phyloP scores from a whole-genome alignment of 2,797 vertebrate species.

The Remorina albescens region DNA sequence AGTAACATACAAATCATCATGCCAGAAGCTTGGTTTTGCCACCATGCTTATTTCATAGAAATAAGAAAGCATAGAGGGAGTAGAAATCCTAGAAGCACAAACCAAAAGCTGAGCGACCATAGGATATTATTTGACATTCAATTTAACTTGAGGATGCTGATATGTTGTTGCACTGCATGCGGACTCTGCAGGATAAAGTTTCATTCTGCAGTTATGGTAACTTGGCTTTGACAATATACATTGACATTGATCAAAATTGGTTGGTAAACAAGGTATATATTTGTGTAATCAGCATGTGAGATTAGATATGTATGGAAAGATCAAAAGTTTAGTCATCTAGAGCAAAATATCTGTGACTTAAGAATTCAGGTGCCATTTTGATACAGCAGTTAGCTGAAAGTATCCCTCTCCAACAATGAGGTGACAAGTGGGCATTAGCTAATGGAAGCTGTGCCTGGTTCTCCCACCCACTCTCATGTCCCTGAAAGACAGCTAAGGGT shows the following conservation, averaged over 20 bases:
- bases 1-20: constrained; percentile 73
- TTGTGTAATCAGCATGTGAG: constrained; percentile 45
- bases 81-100: constrained; percentile 28
- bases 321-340: constrained; percentile 16
- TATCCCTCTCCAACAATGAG: constrained; percentile 36
- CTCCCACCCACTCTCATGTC: constrained; percentile 69
- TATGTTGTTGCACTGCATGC: constrained; percentile 12
- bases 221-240: constrained; percentile 45
- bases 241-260: constrained; percentile 15
- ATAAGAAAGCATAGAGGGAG: constrained; percentile 27
- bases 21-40: constrained; percentile 64
- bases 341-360: constrained; percentile 69
- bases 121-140: constrained; percentile 30
- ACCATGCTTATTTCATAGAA: constrained; percentile 57
- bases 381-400: constrained; percentile 38
- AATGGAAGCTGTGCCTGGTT: constrained; percentile 82
- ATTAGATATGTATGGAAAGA: constrained; percentile 25
- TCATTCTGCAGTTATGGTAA: constrained; percentile 18
- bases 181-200: constrained; percentile 24
- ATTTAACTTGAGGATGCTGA: constrained; percentile 33
- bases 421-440: constrained; percentile 86
- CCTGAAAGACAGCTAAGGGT: constrained; percentile 69
- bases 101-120: constrained; percentile 24
- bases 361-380: constrained; percentile 48
- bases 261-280: background rate